phyloP scores from a whole-genome alignment of 2,888 invertebrate species.

The Cephus runcator region DNA sequence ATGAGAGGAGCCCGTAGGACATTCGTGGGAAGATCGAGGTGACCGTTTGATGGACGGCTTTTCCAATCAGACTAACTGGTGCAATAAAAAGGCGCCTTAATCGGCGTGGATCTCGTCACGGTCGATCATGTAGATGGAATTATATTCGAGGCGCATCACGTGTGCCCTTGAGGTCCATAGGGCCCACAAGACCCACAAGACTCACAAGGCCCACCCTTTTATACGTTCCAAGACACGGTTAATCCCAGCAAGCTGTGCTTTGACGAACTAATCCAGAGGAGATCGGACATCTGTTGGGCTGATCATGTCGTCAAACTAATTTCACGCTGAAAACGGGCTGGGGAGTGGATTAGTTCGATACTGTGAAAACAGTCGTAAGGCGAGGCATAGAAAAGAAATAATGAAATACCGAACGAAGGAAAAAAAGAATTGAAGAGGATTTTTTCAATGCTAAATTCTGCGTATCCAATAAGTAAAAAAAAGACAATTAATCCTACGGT shows the following conservation, averaged over 20 bases:
- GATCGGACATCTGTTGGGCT: background rate
- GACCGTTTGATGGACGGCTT: conserved; percentile 25
- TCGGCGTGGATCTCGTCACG: conserved; percentile 15
- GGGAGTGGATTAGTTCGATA: too few species aligned
- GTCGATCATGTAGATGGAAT: conserved; percentile 20
- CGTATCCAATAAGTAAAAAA: too few species aligned
- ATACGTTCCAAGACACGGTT: background rate
- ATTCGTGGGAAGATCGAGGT: conserved; percentile 14
- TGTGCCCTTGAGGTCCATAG: background rate
- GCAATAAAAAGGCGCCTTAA: conserved; percentile 26
- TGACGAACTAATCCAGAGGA: background rate
- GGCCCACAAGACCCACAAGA: conserved; percentile 16
- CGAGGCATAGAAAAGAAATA: too few species aligned
- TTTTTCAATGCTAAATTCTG: too few species aligned
- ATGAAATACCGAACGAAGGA: too few species aligned
- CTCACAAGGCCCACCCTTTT: conserved; percentile 18
- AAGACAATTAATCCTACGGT: too few species aligned
- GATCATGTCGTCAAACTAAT: too few species aligned
- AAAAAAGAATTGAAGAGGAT: too few species aligned
- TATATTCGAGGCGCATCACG: conserved; percentile 19
- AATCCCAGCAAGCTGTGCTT: conserved; percentile 1
- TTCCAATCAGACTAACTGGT: conserved; percentile 24
- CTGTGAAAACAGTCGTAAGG: too few species aligned
- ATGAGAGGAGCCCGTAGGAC: background rate
- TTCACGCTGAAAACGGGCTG: too few species aligned